Conservation (phyloP, 2,113 vertebrate species). For the Bagarius yarrelli region DNA sequence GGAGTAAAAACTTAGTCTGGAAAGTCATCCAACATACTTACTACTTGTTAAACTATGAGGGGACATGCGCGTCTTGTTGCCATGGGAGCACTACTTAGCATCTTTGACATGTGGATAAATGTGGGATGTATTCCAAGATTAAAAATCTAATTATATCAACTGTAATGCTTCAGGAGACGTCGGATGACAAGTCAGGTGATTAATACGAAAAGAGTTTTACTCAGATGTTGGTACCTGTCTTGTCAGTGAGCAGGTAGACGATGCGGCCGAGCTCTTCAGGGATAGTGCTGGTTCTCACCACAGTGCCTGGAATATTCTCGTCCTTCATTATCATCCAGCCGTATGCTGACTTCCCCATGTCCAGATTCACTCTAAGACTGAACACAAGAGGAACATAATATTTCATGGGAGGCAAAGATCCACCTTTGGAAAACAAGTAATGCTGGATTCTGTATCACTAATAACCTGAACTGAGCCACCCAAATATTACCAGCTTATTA, state of each 20-base stretch:
- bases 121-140: not conserved
- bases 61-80: not conserved
- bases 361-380: constrained; percentile 94
- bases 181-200: not conserved
- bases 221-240: constrained; percentile 80
- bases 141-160: not conserved
- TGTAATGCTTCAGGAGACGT: not conserved
- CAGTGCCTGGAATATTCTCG: constrained; percentile 92
- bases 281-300: constrained; percentile 97
- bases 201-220: not conserved
- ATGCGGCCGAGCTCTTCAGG: constrained; percentile 94
- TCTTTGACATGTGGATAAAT: not conserved
- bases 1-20: not conserved
- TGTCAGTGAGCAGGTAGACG: constrained; percentile 94
- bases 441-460: no score
- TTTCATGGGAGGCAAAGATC: not conserved
- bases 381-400: not conserved
- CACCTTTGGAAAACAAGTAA: not conserved
- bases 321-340: constrained; percentile 99
- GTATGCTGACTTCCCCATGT: constrained; percentile 97
- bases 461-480: no score
- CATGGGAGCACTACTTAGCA: not conserved
- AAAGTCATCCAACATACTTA: not conserved
- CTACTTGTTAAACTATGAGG: not conserved
- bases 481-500: no score